Conservation (phyloP, 1,140 invertebrate genomes). For the Palaemon carinicauda region DNA sequence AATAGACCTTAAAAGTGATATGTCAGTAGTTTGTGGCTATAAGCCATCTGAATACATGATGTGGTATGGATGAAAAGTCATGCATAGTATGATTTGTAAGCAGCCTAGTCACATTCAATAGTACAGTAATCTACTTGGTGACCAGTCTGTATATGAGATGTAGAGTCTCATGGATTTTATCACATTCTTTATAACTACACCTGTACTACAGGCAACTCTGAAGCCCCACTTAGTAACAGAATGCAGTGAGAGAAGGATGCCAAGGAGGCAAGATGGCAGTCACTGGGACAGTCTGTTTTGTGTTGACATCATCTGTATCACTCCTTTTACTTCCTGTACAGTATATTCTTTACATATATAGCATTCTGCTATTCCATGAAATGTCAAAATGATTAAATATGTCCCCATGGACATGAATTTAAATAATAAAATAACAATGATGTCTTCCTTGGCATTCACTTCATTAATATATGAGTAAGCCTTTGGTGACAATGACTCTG, state of each 20-base stretch:
- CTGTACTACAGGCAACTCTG: background rate
- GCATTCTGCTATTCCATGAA: background rate
- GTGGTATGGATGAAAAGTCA: background rate
- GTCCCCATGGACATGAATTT: background rate
- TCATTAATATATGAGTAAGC: background rate
- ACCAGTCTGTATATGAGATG: background rate
- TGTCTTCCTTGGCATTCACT: background rate
- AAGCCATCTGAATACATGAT: slow-evolving; percentile 12
- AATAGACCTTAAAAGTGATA: background rate
- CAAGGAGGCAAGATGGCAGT: background rate
- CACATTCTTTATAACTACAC: background rate
- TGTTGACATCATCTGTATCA: no score
- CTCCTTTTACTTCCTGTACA: no score
- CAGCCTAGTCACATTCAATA: background rate
- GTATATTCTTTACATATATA: background rate
- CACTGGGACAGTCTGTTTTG: no score
- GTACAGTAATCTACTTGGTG: background rate
- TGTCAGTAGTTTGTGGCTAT: background rate
- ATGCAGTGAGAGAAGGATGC: background rate
- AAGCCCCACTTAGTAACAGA: background rate
- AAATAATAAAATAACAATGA: background rate
- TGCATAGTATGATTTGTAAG: slow-evolving; percentile 14
- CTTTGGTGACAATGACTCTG: slow-evolving; percentile 41
- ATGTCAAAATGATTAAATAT: background rate
- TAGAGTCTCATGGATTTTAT: background rate